Base-by-base conservation (phyloP, 1,140 invertebrate species). In the Drosophila tristis region DNA sequence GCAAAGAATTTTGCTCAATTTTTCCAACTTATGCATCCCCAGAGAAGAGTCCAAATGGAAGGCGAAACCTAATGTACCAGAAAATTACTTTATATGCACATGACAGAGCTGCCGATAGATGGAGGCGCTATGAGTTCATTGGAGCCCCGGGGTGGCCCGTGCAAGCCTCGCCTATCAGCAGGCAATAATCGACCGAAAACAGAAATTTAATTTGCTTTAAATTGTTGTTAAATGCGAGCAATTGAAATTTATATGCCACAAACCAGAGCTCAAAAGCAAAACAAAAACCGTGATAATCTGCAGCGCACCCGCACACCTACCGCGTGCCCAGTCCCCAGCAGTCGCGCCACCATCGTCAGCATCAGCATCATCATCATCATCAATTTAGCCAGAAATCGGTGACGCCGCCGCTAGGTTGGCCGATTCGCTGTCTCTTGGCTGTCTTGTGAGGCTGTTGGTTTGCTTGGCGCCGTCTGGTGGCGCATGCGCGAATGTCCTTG, bases 41-140 rank as follows among this genome's bases (percentile, higher is more conserved):
- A 20, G 26, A 67, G 42, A 60, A 48, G 43, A 60, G 29, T 65
- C 61, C 66, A 50, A 76, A 61, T 61, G 68, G 48, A 78, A 74
- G 67, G 45, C 68, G 43, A 75, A 75, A 87, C 29, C 84, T 87
- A 87, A 87, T 87, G 82, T 82, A 89, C 71, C 84, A 87, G 82
- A 87, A 87, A 87, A 87, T 87, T 87, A 84, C 79, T 87, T 87
- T 87, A 87, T 89, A 79, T 89, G 82, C 84, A 73, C 84, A 79
- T 87, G 82, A 84, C 84, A 89, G 79, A 68, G 49, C 58, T 26
- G 63, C 55, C 82, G 74, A 86, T 87, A 87, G 82, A 89, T 89
- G 81, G 74, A 55, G 74, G 70, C 65, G 53, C 60, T 54, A 50
- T 55, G 48, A 57, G 48, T 57, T 62, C 47, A 57, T 57, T 70